Base-by-base conservation (phyloP, 2,888 invertebrate species). In the Xanthorhoe spadicearia region DNA sequence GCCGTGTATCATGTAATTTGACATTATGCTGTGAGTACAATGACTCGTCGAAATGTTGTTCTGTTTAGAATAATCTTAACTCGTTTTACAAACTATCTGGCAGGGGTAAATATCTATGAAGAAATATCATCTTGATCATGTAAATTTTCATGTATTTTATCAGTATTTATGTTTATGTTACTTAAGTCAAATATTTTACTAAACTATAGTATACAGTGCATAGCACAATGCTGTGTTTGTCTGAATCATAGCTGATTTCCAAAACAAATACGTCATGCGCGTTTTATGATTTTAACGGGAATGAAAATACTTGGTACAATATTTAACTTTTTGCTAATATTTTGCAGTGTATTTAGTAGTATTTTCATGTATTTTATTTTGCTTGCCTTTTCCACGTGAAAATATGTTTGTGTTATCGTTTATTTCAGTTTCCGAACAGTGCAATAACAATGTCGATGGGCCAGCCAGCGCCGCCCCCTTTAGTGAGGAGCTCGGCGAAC, bases 401-500 rank as follows among this genome's bases (percentile, higher is more conserved):
- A 84, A 80, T 70, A 78, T 85, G 77, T 84, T 81, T 66, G 61
- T 84, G 77, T 84, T 86, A 77, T 84, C 82, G 77, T 89, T 89
- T 82, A 83, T 90, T 91, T 82, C 93, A 93, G 92, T 93, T 92
- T 85, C 89, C 91, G 81, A 93, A 91, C 88, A 93, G 85, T 87
- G 88, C 92, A 81, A 86, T 93, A 77, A 87, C 92, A 83, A 90
- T 93, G 91, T 91, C 92, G 88, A 93, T 93, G 93, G 85, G 86
- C 64, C 92, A 89, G 90, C 94, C 86, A 84, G 93, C 87, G 83
- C 89, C 94, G 84, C 89, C 92, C 83, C 94, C 94, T 55, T 89
- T 94, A 67, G 94, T 94, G 77, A 89, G 94, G 80, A 92, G 90
- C 71, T 88, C 94, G 52, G 92, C 93, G 77, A 94, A 94, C 91